Evolutionary conservation across 2,888 invertebrate genomes (phyloP), one percentile per base, ranked within the genome.

Genomic region (Amaurobius ferox): DNA sequence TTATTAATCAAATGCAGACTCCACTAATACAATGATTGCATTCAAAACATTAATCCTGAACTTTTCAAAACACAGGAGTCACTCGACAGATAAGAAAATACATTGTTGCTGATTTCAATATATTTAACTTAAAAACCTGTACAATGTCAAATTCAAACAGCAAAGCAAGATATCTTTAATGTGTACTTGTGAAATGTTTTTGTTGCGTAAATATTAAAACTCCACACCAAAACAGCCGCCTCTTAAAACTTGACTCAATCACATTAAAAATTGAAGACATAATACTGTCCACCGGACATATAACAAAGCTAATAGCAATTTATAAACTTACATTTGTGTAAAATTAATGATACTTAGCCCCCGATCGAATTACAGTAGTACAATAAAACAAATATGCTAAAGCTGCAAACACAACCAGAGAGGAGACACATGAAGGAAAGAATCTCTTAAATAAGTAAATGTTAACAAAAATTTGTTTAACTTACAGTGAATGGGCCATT

Each of bases 1-100:
- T 80, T 80, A 80, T 80, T 70, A 73, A 72, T 79, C 79, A 72
- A 73, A 80, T 23, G 77, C 44, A 68, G 40, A 68, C 68, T 68
- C 68, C 68, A 68, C 68, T 68, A 68, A 40, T 68, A 68, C 68
- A 68, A 68, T 68, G 40, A 68, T 67, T 68, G 68, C 68, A 26
- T 68, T 40, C 26, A 68, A 68, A 39, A 68, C 39, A 39, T 40
- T 68, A 39, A 68, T 40, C 39, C 40, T 68, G 39, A 26, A 68
- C 28, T 68, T 68, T 40, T 28, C 28, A 7, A 68, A 68, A 68
- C 40, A 68, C 32, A 68, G 40, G 68, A 40, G 66, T 68, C 40
- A 68, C 66, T 30, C 40, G 39, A 68, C 68, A 68, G 68, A 40
- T 68, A 68, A 68, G 66, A 66, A 68, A 68, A 68, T 68, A 68